Percentiles rank a stretch among this genome's conserved stretches.
phyloP scores from a whole-genome alignment of 2,113 vertebrate species.

The Laticauda laticaudata region DNA sequence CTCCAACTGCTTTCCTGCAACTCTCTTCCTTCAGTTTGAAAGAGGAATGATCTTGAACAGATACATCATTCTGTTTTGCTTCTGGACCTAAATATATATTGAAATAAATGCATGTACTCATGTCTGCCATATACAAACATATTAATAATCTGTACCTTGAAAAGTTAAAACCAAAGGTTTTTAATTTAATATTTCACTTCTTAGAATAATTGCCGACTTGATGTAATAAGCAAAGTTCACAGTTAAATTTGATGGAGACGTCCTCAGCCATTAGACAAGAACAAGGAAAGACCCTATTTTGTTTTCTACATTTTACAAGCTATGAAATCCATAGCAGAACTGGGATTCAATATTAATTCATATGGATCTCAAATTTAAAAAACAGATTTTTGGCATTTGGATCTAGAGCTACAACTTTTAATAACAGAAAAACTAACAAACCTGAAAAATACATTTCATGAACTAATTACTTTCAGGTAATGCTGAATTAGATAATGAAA shows the following conservation, averaged over 20 bases:
- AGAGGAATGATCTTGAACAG: constrained; percentile 54
- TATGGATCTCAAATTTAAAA: not conserved
- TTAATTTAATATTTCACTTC: not conserved
- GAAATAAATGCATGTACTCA: constrained; percentile 39
- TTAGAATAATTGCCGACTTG: not conserved
- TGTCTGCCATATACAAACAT: not conserved
- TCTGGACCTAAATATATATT: constrained; percentile 65
- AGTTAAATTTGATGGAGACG: not conserved
- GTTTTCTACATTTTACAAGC: not conserved
- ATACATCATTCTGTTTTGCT: constrained; percentile 44
- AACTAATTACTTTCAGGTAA: not conserved
- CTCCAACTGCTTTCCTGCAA: constrained; percentile 69
- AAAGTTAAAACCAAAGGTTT: not conserved
- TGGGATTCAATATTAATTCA: not conserved
- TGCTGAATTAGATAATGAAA: not conserved
- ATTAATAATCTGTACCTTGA: constrained; percentile 3
- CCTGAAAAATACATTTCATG: not conserved
- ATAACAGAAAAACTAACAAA: not conserved
- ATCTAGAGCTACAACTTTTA: not conserved
- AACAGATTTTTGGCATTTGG: not conserved
- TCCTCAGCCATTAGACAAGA: not conserved
- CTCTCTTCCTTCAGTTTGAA: constrained; percentile 61
- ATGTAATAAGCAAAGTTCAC: not conserved
- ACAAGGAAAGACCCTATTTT: not conserved
- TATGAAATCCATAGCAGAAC: not conserved